Conservation (phyloP, 2,888 invertebrate genomes). For the Halictus quadricinctus region DNA sequence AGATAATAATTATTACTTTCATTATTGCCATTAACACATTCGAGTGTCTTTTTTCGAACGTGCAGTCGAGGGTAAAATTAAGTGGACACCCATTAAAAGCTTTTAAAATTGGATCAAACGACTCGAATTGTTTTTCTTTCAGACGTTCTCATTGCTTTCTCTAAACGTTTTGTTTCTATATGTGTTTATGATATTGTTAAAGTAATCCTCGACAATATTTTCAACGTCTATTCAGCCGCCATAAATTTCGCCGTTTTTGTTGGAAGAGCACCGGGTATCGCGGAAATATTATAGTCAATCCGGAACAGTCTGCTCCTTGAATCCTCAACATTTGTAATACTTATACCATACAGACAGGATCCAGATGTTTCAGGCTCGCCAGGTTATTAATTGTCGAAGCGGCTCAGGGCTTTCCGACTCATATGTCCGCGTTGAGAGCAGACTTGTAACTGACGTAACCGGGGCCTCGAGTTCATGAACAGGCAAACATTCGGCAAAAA, state of each 20-base stretch:
- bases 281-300: slow-evolving; percentile 20
- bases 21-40: too few species aligned
- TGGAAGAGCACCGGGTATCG: neutral
- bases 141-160: neutral
- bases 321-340: slow-evolving; percentile 45
- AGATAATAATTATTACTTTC: neutral
- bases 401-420: slow-evolving; percentile 32
- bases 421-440: slow-evolving; percentile 29
- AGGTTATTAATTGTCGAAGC: slow-evolving; percentile 51
- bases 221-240: neutral
- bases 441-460: slow-evolving; percentile 46
- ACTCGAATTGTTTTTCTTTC: too few species aligned
- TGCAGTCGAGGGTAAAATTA: too few species aligned
- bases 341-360: slow-evolving; percentile 19
- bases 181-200: neutral
- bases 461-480: neutral
- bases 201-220: neutral
- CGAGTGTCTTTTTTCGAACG: too few species aligned
- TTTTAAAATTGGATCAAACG: too few species aligned
- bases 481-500: neutral
- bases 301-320: slow-evolving; percentile 24
- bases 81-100: too few species aligned
- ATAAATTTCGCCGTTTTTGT: neutral
- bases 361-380: slow-evolving; percentile 35
- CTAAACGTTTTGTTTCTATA: neutral